Conservation (phyloP, 2,797 vertebrate genomes). For the Xiphophorus birchmanni region DNA sequence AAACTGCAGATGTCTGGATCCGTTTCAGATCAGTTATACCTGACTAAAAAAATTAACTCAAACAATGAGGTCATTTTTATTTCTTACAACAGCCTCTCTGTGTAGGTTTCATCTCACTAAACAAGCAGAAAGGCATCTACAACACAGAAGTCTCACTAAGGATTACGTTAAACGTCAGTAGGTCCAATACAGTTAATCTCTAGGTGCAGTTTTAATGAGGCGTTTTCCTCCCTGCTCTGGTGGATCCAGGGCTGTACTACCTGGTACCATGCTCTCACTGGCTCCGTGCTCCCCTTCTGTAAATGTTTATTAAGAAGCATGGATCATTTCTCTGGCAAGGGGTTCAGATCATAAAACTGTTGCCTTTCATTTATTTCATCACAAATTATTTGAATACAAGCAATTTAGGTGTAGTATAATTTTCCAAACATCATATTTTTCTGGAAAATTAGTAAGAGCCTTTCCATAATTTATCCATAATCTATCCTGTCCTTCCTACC, state of each 20-base stretch:
- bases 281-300: slow-evolving; percentile 45
- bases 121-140: slow-evolving; percentile 21
- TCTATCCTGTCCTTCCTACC: neutral
- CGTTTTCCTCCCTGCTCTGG: slow-evolving; percentile 57
- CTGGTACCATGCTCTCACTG: slow-evolving; percentile 76
- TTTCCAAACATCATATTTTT: neutral
- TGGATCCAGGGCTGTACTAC: slow-evolving; percentile 68
- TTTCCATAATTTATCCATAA: no score
- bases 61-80: slow-evolving; percentile 46
- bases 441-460: neutral
- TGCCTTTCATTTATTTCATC: slow-evolving; percentile 37
- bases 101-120: slow-evolving; percentile 24
- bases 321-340: slow-evolving; percentile 46
- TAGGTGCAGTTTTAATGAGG: slow-evolving; percentile 63
- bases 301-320: slow-evolving; percentile 66
- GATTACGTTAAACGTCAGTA: slow-evolving; percentile 41
- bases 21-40: slow-evolving; percentile 62
- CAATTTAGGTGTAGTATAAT: neutral
- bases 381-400: slow-evolving; percentile 27
- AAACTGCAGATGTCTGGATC: slow-evolving; percentile 75
- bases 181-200: slow-evolving; percentile 56
- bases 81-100: slow-evolving; percentile 19
- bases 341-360: slow-evolving; percentile 32
- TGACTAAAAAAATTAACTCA: slow-evolving; percentile 44
- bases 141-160: slow-evolving; percentile 28